Percentiles rank a stretch among this genome's conserved stretches.
Conservation (phyloP, 2,797 vertebrate species). For the Remorina albescens region DNA sequence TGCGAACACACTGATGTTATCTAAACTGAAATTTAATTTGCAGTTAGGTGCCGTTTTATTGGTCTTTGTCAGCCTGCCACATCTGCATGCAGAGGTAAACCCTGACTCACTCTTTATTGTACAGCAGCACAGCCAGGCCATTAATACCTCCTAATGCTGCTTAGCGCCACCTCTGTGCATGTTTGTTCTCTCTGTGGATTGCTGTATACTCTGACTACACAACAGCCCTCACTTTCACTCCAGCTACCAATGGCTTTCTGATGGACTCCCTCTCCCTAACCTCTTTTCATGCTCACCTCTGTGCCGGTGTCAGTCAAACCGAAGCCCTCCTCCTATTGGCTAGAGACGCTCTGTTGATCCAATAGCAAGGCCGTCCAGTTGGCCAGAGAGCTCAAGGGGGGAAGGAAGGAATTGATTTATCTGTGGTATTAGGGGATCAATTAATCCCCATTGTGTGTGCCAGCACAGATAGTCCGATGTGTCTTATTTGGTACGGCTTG, state of each 20-base stretch:
- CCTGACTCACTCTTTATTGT: constrained; percentile 22
- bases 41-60: not conserved
- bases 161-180: constrained; percentile 49
- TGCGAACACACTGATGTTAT: not conserved
- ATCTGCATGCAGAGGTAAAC: not conserved
- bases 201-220: constrained; percentile 47
- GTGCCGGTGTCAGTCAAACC: constrained; percentile 69
- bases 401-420: constrained; percentile 86
- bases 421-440: constrained; percentile 89
- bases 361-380: constrained; percentile 73
- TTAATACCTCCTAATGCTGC: constrained; percentile 24
- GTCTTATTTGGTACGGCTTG: constrained; percentile 87
- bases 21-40: not conserved
- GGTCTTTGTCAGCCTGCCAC: constrained; percentile 4
- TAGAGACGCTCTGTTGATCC: constrained; percentile 75
- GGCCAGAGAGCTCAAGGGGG: constrained; percentile 77
- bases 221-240: constrained; percentile 61
- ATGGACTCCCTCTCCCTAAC: constrained; percentile 80
- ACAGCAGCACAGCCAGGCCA: constrained; percentile 15
- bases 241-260: constrained; percentile 79
- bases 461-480: constrained; percentile 86
- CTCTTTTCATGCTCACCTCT: constrained; percentile 65
- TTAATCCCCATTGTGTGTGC: constrained; percentile 90
- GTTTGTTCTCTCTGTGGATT: constrained; percentile 49
- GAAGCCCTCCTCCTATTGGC: constrained; percentile 72